phyloP scores from a whole-genome alignment of 2,888 invertebrate genomes.

The Ariolimax columbianus region DNA sequence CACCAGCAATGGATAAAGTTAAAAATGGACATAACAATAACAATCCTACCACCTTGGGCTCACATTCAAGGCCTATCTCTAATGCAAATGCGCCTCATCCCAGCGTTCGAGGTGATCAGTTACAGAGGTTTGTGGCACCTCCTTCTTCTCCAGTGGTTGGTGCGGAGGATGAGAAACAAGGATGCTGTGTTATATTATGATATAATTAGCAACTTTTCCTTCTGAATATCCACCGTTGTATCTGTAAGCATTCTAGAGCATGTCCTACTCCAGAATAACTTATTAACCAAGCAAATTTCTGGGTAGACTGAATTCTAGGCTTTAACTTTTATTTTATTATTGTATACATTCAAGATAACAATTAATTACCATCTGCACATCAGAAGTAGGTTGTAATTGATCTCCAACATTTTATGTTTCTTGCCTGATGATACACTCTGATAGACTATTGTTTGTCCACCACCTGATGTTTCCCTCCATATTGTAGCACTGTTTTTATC shows the following conservation, averaged over 20 bases:
- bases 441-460: too few relatives aligned
- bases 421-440: too few relatives aligned
- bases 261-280: not conserved
- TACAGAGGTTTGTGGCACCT: conserved; percentile 67
- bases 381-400: not conserved
- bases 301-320: not conserved
- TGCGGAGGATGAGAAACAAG: conserved; percentile 65
- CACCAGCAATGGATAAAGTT: conserved; percentile 59
- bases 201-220: not conserved
- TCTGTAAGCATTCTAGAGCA: not conserved
- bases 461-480: too few relatives aligned
- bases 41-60: conserved; percentile 51
- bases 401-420: not conserved
- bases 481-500: not conserved
- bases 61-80: conserved; percentile 24
- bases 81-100: conserved; percentile 29
- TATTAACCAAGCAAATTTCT: not conserved
- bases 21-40: conserved; percentile 63
- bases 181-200: conserved; percentile 69
- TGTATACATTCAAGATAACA: not conserved
- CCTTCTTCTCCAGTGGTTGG: conserved; percentile 65
- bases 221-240: not conserved
- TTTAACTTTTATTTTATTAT: not conserved
- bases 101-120: conserved; percentile 58
- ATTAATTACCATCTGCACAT: not conserved